Conservation (phyloP, 2,888 invertebrate species). For the Lathronympha strigana region DNA sequence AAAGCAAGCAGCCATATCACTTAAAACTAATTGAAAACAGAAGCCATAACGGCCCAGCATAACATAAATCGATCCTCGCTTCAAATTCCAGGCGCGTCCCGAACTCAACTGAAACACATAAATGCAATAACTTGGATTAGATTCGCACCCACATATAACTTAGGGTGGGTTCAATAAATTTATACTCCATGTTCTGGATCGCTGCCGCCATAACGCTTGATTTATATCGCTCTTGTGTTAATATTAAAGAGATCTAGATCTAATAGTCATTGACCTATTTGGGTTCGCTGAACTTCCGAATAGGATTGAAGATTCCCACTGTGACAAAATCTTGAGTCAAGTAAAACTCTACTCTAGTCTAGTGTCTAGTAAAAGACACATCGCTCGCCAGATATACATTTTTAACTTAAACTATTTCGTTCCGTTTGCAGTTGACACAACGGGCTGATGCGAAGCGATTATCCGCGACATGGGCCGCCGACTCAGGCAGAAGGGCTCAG, state of each 20-base stretch:
- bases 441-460: too few species aligned
- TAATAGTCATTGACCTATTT: conserved; percentile 29
- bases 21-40: conserved; percentile 41
- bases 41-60: conserved; percentile 32
- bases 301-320: neutral
- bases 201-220: conserved; percentile 45
- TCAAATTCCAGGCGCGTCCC: conserved; percentile 43
- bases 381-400: too few species aligned
- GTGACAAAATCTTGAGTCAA: neutral
- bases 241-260: conserved; percentile 43
- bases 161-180: conserved; percentile 49
- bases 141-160: conserved; percentile 47
- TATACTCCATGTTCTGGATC: conserved; percentile 46
- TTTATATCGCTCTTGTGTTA: conserved; percentile 47
- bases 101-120: conserved; percentile 48
- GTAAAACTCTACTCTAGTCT: too few species aligned
- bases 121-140: conserved; percentile 62
- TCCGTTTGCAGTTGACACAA: too few species aligned
- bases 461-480: too few species aligned
- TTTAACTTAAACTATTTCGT: too few species aligned
- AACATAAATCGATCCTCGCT: conserved; percentile 44
- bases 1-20: conserved; percentile 29
- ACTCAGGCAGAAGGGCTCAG: too few species aligned
- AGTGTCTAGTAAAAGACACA: too few species aligned
- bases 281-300: neutral